These are phyloP conservation scores for Lasaia peninsularis DNA, from an alignment of 1,140 invertebrate genomes.

Conservation along the genomic window DNA sequence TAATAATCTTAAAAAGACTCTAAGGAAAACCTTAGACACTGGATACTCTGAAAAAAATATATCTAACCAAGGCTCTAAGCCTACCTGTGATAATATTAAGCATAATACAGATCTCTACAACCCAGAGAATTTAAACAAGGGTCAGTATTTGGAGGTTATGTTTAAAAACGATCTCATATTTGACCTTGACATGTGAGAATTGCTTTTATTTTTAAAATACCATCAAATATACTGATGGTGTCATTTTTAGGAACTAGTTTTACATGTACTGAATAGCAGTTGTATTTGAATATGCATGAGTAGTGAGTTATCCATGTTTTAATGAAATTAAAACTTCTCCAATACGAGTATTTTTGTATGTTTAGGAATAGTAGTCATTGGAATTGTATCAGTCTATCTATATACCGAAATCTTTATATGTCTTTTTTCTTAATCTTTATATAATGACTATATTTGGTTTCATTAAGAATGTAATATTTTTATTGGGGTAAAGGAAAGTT, in stretches of 20 bases:
- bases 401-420: too few relatives aligned
- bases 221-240: background rate
- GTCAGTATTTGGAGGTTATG: slow-evolving; percentile 68
- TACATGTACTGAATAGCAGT: slow-evolving; percentile 10
- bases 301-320: slow-evolving; percentile 26
- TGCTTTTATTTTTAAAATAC: slow-evolving; percentile 16
- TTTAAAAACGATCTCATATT: slow-evolving; percentile 78
- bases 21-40: slow-evolving; percentile 24
- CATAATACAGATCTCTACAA: slow-evolving; percentile 63
- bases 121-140: slow-evolving; percentile 67
- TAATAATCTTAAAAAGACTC: slow-evolving; percentile 13
- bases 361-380: slow-evolving; percentile 3
- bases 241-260: slow-evolving; percentile 19
- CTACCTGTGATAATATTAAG: slow-evolving; percentile 58
- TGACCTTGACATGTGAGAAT: slow-evolving; percentile 74
- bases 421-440: too few relatives aligned
- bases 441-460: too few relatives aligned
- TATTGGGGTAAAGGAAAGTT: too few relatives aligned
- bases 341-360: slow-evolving; percentile 36
- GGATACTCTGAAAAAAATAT: slow-evolving; percentile 11
- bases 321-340: slow-evolving; percentile 34
- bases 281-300: slow-evolving; percentile 32
- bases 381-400: background rate
- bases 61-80: slow-evolving; percentile 12
- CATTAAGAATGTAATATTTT: too few relatives aligned